phyloP scores from a whole-genome alignment of 2,888 invertebrate genomes.

The Frankliniella fusca region DNA sequence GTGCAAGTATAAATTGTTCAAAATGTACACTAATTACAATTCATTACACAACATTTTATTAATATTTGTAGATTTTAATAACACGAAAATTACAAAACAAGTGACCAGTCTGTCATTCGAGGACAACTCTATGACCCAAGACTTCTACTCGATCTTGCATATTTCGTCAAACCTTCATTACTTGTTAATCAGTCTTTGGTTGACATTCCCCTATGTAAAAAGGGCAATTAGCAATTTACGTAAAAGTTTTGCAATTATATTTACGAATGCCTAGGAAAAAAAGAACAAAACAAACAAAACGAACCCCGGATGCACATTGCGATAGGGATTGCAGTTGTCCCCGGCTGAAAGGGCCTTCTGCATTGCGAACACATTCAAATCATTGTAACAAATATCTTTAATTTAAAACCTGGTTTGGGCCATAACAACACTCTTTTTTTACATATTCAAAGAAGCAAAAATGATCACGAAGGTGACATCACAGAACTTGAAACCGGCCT shows the following conservation, averaged over 20 bases:
- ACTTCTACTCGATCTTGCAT: neutral
- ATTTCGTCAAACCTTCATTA: conserved; percentile 16
- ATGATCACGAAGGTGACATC: conserved; percentile 7
- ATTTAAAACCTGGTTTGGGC: conserved; percentile 3
- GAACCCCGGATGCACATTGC: neutral
- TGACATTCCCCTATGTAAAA: neutral
- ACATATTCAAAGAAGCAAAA: neutral
- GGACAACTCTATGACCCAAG: conserved; percentile 6
- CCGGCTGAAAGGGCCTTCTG: neutral
- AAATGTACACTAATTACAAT: conserved; percentile 16
- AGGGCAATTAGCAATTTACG: neutral
- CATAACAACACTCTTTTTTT: neutral
- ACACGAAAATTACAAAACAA: conserved; percentile 22
- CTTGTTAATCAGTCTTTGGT: conserved; percentile 24
- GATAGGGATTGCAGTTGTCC: conserved; percentile 8
- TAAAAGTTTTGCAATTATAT: neutral
- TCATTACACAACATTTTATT: neutral
- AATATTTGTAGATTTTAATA: conserved; percentile 5
- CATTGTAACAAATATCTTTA: conserved; percentile 4
- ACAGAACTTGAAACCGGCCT: conserved; percentile 14
- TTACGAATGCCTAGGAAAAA: neutral
- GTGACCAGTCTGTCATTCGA: conserved; percentile 24
- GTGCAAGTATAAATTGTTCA: neutral
- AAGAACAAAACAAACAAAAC: neutral
- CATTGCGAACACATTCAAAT: neutral